Base-by-base conservation (phyloP, 1,140 invertebrate genomes). In the Drosophila chauvacae region DNA sequence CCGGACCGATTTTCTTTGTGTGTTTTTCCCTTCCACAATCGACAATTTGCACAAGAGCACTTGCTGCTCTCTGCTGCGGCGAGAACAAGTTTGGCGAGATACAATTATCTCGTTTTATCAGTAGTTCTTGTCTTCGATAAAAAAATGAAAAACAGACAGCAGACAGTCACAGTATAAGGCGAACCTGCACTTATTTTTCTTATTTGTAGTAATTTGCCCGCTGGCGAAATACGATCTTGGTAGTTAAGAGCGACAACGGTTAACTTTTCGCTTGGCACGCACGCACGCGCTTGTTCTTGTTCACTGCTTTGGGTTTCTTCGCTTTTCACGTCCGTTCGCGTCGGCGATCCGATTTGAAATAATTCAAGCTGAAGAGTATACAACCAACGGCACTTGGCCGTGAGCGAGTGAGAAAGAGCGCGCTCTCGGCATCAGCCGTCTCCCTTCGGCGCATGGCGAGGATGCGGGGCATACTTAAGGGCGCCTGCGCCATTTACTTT, bases 221-320 rank as follows among this genome's bases (percentile, higher is more conserved):
- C n/a, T 41, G 57, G 71, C 48, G 48, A 53, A 63, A 60, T 72
- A 37, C 65, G 42, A 58, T 59, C 42, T 71, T 77, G 51, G 58
- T 70, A 59, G 53, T 59, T 20, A 50, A 37, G 47, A 37, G 33
- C 65, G 30, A 35, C 64, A 72, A 59, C 39, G 42, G 73, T 62
- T 76, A 20, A 37, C 48, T 57, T 51, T 47, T 57, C 10, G 59
- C 47, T 55, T 53, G 35, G 57, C 74, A 62, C 50, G 53, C 74
- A 81, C 83, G 83, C 83, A 87, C 80, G 84, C 84, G 77, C 71
- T 62, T 51, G 68, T 20, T 42, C 30, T 42, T 41, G 16, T 30
- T 48, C 44, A 35, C 7, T 20, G 18, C n/a, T 23, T 57, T 28
- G 9, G 45, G 45, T 16, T 47, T 23, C 20, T 47, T 47, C 9